Evolutionary conservation across 2,888 invertebrate genomes (phyloP).

Genomic region (Ophioninae sp.): DNA sequence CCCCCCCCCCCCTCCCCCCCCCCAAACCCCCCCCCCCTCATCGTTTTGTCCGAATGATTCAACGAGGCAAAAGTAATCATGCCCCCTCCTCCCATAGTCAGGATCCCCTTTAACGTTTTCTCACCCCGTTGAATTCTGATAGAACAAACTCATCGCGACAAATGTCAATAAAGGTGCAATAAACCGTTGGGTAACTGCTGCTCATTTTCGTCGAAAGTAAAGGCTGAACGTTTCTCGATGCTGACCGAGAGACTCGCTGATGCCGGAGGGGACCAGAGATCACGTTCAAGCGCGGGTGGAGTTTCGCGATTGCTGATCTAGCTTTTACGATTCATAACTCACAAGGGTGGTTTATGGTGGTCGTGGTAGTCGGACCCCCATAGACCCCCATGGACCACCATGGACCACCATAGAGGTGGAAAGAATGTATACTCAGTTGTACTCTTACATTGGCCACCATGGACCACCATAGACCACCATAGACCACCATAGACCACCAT

Average conservation of each 20-base stretch:
- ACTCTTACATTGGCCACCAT: too few relatives aligned
- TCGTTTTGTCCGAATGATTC: constrained; percentile 32
- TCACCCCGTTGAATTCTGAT: constrained; percentile 21
- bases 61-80: constrained; percentile 35
- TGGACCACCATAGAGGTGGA: too few relatives aligned
- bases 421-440: too few relatives aligned
- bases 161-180: constrained; percentile 42
- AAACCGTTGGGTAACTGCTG: constrained; percentile 37
- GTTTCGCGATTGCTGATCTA: constrained; percentile 69
- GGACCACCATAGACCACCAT: too few relatives aligned
- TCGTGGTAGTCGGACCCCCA: too few relatives aligned
- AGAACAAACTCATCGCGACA: not conserved
- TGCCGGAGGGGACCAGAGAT: constrained; percentile 32
- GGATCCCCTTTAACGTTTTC: not conserved
- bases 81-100: not conserved
- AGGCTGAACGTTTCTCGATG: constrained; percentile 43
- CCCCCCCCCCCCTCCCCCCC: too few relatives aligned
- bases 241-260: constrained; percentile 25
- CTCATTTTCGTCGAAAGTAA: constrained; percentile 53
- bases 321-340: constrained; percentile 80
- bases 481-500: too few relatives aligned
- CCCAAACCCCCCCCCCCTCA: not conserved
- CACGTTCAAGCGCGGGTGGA: constrained; percentile 50
- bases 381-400: too few relatives aligned
- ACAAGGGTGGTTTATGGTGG: constrained; percentile 21